Evolutionary conservation across 1,140 invertebrate genomes (phyloP).

Genomic region (Brevipalpus yothersi): DNA sequence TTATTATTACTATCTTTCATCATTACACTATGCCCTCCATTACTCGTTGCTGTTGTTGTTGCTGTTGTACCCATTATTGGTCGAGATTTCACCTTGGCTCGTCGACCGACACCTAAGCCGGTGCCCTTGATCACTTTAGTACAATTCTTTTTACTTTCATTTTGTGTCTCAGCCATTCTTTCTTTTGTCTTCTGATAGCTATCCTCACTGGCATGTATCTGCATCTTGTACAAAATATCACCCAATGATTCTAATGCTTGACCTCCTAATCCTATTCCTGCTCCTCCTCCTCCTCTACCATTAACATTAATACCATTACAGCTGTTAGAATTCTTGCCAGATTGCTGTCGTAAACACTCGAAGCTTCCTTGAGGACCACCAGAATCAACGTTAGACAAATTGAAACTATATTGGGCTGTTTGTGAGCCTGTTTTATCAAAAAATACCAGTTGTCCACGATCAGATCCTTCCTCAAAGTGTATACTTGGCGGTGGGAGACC

Average conservation of each 20-base stretch:
- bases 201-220: conserved; percentile 75
- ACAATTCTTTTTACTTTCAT: conserved; percentile 73
- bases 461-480: not conserved
- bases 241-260: conserved; percentile 31
- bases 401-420: conserved; percentile 22
- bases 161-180: conserved; percentile 62
- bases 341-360: conserved; percentile 35
- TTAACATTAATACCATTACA: too few relatives aligned
- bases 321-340: too few relatives aligned
- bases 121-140: conserved; percentile 72
- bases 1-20: not conserved
- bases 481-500: not conserved
- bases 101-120: conserved; percentile 47
- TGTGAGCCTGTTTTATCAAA: not conserved
- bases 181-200: conserved; percentile 69
- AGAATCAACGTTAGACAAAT: conserved; percentile 46
- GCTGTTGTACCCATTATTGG: not conserved
- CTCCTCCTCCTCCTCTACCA: not conserved
- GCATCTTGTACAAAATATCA: conserved; percentile 51
- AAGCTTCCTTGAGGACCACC: conserved; percentile 65
- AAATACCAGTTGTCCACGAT: not conserved
- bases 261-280: not conserved
- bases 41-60: not conserved
- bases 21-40: not conserved
- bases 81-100: conserved; percentile 13